A percentile compares a stretch with the other conserved stretches of the same genome.
Evolutionary conservation across 1,140 invertebrate genomes (phyloP).

Genomic region (Sminthurides bifidus): DNA sequence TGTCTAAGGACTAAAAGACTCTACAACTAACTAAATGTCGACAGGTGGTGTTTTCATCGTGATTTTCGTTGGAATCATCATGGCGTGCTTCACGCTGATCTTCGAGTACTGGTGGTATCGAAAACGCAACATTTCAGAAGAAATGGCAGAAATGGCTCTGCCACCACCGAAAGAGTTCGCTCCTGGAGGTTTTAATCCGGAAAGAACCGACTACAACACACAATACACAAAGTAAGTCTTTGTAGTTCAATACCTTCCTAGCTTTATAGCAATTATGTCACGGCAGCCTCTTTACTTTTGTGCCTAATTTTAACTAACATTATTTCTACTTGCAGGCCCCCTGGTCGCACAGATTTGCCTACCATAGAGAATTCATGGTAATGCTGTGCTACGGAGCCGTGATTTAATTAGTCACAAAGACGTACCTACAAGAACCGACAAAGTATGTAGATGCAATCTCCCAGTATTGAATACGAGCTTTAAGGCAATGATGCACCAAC

Average conservation of each 20-base stretch:
- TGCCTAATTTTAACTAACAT: not conserved
- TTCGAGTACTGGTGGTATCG: conserved; percentile 90
- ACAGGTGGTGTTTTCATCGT: conserved; percentile 92
- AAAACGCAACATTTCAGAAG: conserved; percentile 32
- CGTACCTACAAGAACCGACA: too few relatives aligned
- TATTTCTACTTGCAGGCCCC: not conserved
- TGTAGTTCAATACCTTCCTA: not conserved
- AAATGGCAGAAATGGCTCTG: conserved; percentile 32
- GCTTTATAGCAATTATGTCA: not conserved
- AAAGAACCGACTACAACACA: conserved; percentile 33
- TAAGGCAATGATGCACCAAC: too few relatives aligned
- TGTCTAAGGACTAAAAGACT: not conserved
- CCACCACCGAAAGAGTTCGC: conserved; percentile 27
- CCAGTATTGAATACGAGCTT: too few relatives aligned
- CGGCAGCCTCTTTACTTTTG: not conserved
- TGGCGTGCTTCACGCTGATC: conserved; percentile 80
- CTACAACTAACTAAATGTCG: conserved; percentile 2
- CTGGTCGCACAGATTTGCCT: conserved; percentile 23
- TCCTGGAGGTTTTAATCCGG: conserved; percentile 9
- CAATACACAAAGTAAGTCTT: conserved; percentile 31
- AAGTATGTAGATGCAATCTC: too few relatives aligned
- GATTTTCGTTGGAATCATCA: conserved; percentile 82
- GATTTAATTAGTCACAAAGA: too few relatives aligned
- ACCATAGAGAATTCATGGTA: conserved; percentile 32
- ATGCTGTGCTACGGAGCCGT: too few relatives aligned